These are phyloP conservation scores for Caenorhabditis imperialis DNA, from an alignment of 2,888 invertebrate species.

Conservation along the genomic window DNA sequence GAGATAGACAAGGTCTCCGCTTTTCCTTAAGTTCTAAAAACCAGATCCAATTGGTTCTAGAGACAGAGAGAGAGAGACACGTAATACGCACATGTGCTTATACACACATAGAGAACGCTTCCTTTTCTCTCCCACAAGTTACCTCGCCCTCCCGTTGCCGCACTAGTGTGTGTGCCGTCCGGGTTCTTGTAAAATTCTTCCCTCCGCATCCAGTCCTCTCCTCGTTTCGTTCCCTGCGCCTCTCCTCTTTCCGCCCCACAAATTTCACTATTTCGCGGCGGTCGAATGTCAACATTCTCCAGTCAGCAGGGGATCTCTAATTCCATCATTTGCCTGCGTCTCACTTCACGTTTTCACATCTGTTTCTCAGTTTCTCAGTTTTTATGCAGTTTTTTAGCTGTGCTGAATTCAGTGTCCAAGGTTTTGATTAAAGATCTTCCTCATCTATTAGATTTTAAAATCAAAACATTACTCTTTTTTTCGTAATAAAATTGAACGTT, in stretches of 20 bases:
- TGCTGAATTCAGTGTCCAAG: neutral
- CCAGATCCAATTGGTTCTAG: conserved; percentile 43
- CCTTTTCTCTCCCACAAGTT: conserved; percentile 13
- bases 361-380: conserved; percentile 28
- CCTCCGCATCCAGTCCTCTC: conserved; percentile 20
- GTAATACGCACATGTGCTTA: conserved; percentile 29
- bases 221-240: conserved; percentile 17
- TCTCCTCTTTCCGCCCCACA: neutral
- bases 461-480: too few species aligned
- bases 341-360: conserved; percentile 27
- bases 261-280: conserved; percentile 46
- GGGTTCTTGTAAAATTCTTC: conserved; percentile 25
- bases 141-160: conserved; percentile 4
- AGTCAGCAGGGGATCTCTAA: conserved; percentile 46
- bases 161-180: neutral
- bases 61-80: conserved; percentile 19
- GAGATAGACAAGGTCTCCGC: too few species aligned
- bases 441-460: too few species aligned
- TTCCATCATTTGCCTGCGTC: conserved; percentile 33
- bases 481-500: too few species aligned
- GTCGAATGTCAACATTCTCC: conserved; percentile 52
- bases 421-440: neutral
- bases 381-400: conserved; percentile 10
- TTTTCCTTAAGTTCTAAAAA: conserved; percentile 26
- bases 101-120: conserved; percentile 41